phyloP scores from a whole-genome alignment of 2,113 vertebrate genomes.

The human region GRCh38 chr16:7287001-7287500 shows the following conservation, averaged over 20 bases:
- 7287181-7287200: slow-evolving; percentile 71
- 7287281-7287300: slow-evolving; percentile 62
- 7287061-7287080: slow-evolving; percentile 53
- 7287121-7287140: slow-evolving; percentile 51
- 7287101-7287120: slow-evolving; percentile 56
- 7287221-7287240: slow-evolving; percentile 69
- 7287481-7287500: not conserved
- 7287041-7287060: not conserved
- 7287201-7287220: slow-evolving; percentile 78
- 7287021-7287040: not conserved
- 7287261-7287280: slow-evolving; percentile 69
- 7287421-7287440: fast-evolving
- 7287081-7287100: not conserved
- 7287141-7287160: slow-evolving; percentile 79
- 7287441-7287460: not conserved
- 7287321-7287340: slow-evolving; percentile 42
- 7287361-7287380: not conserved
- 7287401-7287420: not conserved
- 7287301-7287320: slow-evolving; percentile 53
- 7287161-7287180: slow-evolving; percentile 74
- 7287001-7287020: not conserved
- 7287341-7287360: slow-evolving; percentile 70
- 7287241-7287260: slow-evolving; percentile 75
- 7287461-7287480: not conserved
- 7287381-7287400: not conserved